Conservation (phyloP, 2,113 vertebrate genomes). For the Paraplagusia blochii region DNA sequence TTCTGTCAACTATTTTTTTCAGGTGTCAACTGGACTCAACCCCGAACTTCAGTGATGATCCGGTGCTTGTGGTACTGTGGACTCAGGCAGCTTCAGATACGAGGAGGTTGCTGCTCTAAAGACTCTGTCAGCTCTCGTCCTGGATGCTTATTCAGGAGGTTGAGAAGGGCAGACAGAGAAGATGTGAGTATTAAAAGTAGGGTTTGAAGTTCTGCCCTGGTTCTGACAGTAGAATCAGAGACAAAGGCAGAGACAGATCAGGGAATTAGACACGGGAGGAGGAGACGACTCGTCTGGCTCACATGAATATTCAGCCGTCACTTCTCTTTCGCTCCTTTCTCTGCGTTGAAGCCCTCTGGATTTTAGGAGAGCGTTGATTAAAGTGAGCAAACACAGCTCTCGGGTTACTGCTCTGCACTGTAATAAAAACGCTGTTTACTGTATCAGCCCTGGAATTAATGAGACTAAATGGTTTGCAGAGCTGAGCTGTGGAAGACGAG, state of each 20-base stretch:
- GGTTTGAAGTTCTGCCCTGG: slow-evolving; percentile 7
- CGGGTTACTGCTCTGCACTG: slow-evolving; percentile 34
- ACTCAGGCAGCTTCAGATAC: too few relatives aligned
- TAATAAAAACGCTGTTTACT: slow-evolving; percentile 67
- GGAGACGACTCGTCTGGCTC: slow-evolving; percentile 34
- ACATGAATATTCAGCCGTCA: slow-evolving; percentile 38
- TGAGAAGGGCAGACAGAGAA: not conserved
- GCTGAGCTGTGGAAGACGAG: slow-evolving; percentile 30
- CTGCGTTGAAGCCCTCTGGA: slow-evolving; percentile 44
- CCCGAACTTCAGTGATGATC: too few relatives aligned
- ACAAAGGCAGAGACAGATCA: slow-evolving; percentile 46
- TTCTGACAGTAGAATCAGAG: slow-evolving; percentile 18
- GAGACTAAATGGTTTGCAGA: slow-evolving; percentile 48
- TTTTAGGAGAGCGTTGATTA: slow-evolving; percentile 53
- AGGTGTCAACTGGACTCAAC: too few relatives aligned
- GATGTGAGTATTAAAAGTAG: too few relatives aligned
- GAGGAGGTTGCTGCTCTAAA: slow-evolving; percentile 39
- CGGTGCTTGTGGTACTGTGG: too few relatives aligned
- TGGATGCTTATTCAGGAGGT: slow-evolving; percentile 33
- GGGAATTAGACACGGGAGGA: slow-evolving; percentile 31
- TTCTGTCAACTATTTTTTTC: too few relatives aligned
- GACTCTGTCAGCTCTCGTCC: slow-evolving; percentile 42
- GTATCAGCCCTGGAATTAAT: slow-evolving; percentile 53
- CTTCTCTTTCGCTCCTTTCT: slow-evolving; percentile 11
- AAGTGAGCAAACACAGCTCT: slow-evolving; percentile 61